phyloP scores from a whole-genome alignment of 2,113 vertebrate genomes.

The Piprites chloris region DNA sequence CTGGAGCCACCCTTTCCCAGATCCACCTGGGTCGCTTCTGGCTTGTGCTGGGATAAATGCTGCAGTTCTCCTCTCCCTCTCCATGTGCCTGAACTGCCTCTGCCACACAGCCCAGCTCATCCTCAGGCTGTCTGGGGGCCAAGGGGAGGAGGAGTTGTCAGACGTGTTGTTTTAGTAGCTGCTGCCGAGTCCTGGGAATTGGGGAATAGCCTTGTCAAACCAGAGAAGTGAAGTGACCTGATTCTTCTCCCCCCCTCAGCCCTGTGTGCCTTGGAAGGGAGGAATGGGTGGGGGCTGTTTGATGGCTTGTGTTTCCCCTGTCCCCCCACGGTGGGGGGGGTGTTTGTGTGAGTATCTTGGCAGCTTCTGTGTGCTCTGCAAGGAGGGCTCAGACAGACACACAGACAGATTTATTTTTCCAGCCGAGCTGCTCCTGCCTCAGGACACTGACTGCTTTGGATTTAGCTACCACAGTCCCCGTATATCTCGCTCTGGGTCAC shows the following conservation, averaged over 20 bases:
- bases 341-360: fast-evolving
- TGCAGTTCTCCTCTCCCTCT: not conserved
- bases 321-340: fast-evolving
- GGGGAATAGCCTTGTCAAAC: not conserved
- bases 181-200: not conserved
- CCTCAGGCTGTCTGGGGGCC: not conserved
- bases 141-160: not conserved
- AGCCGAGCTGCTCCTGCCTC: not conserved
- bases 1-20: not conserved
- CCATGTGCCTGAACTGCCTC: not conserved
- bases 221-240: not conserved
- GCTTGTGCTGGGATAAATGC: not conserved
- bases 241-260: not conserved
- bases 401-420: not conserved
- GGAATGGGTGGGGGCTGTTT: not conserved
- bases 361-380: not conserved
- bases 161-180: not conserved
- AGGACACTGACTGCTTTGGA: not conserved
- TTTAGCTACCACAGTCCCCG: not conserved
- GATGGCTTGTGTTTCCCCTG: not conserved
- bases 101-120: not conserved
- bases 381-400: not conserved
- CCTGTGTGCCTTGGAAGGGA: not conserved
- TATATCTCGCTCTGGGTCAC: fast-evolving
- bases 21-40: fast-evolving